Conservation (phyloP, 1,140 invertebrate species). For the Hycleus phaleratus region DNA sequence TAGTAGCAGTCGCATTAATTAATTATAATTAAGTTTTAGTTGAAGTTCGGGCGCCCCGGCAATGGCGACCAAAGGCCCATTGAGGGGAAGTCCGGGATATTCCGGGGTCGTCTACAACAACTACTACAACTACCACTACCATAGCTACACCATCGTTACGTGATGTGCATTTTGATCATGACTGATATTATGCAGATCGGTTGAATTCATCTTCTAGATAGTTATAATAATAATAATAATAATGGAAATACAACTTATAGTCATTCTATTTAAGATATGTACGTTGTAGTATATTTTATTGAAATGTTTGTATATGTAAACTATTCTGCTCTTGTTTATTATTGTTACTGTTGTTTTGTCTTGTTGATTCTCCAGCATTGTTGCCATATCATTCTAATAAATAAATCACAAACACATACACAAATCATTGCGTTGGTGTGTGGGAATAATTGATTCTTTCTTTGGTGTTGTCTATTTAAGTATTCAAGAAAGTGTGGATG, state of each 20-base stretch:
- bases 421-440: background rate
- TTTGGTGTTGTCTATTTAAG: conserved; percentile 1
- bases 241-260: too few relatives aligned
- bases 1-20: conserved; percentile 57
- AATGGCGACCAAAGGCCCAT: background rate
- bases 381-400: too few relatives aligned
- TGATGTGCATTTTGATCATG: conserved; percentile 18
- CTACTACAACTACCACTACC: too few relatives aligned
- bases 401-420: background rate
- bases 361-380: too few relatives aligned
- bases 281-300: too few relatives aligned
- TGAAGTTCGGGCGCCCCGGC: conserved; percentile 48
- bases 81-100: background rate
- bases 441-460: background rate
- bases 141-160: background rate
- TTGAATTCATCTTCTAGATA: conserved; percentile 1
- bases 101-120: background rate
- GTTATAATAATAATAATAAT: background rate
- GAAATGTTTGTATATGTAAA: too few relatives aligned
- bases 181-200: conserved; percentile 18
- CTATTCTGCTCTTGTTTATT: too few relatives aligned
- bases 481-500: background rate
- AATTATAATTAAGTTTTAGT: conserved; percentile 74
- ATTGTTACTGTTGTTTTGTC: too few relatives aligned
- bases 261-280: too few relatives aligned